These are phyloP conservation scores for Neolamprologus tretocephalus DNA, from an alignment of 2,113 vertebrate genomes.

Conservation along the genomic window DNA sequence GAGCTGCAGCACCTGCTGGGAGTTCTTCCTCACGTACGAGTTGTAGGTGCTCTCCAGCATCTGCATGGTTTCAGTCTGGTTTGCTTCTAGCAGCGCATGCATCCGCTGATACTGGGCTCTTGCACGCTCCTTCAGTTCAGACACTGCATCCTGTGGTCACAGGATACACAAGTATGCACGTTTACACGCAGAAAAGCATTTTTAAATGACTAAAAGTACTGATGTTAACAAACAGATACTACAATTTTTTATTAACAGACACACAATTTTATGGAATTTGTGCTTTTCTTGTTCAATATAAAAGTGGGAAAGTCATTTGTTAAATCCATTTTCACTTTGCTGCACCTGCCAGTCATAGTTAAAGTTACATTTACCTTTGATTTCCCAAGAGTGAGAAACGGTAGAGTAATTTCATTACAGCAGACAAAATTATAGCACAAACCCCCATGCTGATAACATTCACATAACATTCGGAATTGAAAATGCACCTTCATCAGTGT, in stretches of 20 bases:
- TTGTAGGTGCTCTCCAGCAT: constrained; percentile 88
- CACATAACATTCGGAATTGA: background rate
- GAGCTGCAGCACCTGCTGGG: constrained; percentile 87
- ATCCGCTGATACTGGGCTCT: constrained; percentile 90
- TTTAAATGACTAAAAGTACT: background rate
- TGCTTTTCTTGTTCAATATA: background rate
- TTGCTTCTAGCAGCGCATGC: constrained; percentile 89
- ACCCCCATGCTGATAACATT: background rate
- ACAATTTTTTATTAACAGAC: background rate
- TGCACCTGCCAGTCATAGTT: background rate
- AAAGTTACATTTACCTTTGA: background rate
- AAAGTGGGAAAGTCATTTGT: background rate
- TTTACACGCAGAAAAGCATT: background rate
- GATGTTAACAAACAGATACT: background rate
- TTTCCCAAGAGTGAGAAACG: background rate
- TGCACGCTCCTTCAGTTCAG: constrained; percentile 89
- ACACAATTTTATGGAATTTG: background rate
- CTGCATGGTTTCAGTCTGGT: constrained; percentile 88
- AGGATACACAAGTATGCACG: background rate
- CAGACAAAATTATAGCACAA: background rate
- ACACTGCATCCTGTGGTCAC: constrained; percentile 83
- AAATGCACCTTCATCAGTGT: constrained; percentile 85
- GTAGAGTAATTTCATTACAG: background rate
- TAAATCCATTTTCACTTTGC: background rate
- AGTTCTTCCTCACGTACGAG: constrained; percentile 86